Percentiles rank a stretch among this genome's conserved stretches.
Conservation (phyloP, 2,113 vertebrate species). For the human region GRCh38 chr13:83389001-83389500, state of each 20-base stretch:
- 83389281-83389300: slow-evolving; percentile 52
- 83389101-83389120: slow-evolving; percentile 22
- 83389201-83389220: slow-evolving; percentile 61
- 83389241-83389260: slow-evolving; percentile 27
- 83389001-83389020: not conserved
- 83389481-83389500: not conserved
- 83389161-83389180: not conserved
- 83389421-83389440: not conserved
- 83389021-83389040: fast-evolving
- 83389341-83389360: not conserved
- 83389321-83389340: not conserved
- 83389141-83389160: not conserved
- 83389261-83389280: slow-evolving; percentile 2
- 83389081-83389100: not conserved
- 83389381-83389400: slow-evolving; percentile 13
- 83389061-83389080: not conserved
- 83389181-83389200: not conserved
- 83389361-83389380: not conserved
- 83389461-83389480: not conserved
- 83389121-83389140: not conserved
- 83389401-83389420: not conserved
- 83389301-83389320: slow-evolving; percentile 1
- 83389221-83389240: not conserved
- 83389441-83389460: no score
- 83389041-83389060: not conserved